Base-by-base conservation (phyloP, 2,797 vertebrate species). In the Thripadectes ignobilis region DNA sequence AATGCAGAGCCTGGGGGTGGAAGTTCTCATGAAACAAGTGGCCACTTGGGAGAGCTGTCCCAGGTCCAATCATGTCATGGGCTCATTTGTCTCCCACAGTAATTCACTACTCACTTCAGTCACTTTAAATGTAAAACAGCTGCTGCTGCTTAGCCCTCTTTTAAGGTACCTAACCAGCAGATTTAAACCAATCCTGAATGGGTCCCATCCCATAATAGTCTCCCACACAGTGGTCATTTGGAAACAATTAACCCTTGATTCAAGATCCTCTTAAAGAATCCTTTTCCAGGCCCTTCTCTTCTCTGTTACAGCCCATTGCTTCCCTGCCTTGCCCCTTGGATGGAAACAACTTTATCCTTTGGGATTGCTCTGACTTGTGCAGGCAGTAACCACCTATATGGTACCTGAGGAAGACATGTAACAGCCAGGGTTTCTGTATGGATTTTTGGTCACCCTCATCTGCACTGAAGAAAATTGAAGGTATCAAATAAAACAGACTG, bases 11-110 rank as follows among this genome's bases (percentile, higher is more conserved):
- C 95, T 3, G 92, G 43, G 71, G 75, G 81, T 68, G 88, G 94
- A 87, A 94, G 93, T 93, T 97, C 93, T 95, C 93, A 95, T 93
- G 89, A 96, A 97, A 96, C 94, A 97, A 97, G 96, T 96, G 89
- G 96, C 94, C 95, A 92, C 97, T 91, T 84, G 96, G 96, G 96
- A 97, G 96, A 96, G 89, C 67, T 23, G 59, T 89, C 71, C 92
- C 68, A 81, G 92, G 95, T 94, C 96, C 96, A 96, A 95, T 94
- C 90, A 96, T 92, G 89, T 96, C 93, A 84, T 78, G 80, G 88
- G 54, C 90, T 97, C 89, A 94, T 94, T 96, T 97, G 93, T 89
- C 93, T 97, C 86, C 90, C 69, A 62, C 92, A 93, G 92, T 97
- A 92, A 93, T 93, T 81, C 88, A 92, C 88, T 79, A 95, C 94